These are phyloP conservation scores for Choloepus didactylus DNA, from an alignment of 2,797 vertebrate species.

Conservation along the genomic window DNA sequence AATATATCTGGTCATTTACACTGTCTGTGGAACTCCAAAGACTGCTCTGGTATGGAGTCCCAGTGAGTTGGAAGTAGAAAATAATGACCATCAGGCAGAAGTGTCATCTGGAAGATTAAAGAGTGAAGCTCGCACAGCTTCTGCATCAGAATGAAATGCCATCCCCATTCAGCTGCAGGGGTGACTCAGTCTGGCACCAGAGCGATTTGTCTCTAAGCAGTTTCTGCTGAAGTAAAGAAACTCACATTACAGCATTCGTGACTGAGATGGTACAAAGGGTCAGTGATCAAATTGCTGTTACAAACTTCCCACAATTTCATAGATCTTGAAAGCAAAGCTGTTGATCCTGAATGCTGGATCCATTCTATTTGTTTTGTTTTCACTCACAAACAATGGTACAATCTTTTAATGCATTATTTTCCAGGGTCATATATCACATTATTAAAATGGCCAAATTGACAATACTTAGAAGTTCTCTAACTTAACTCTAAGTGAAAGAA, in stretches of 20 bases:
- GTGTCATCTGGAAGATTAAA: slow-evolving; percentile 75
- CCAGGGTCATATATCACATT: background rate
- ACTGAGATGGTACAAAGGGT: slow-evolving; percentile 18
- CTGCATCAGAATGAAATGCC: slow-evolving; percentile 32
- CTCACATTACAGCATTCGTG: background rate
- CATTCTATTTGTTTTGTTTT: slow-evolving; percentile 8
- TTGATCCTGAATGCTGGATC: background rate
- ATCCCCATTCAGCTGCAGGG: background rate
- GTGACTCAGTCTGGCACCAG: slow-evolving; percentile 45
- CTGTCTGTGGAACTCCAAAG: slow-evolving; percentile 64
- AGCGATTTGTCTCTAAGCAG: slow-evolving; percentile 71
- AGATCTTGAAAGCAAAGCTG: slow-evolving; percentile 52
- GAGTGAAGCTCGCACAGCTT: slow-evolving; percentile 28
- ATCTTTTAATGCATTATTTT: background rate
- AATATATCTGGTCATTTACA: background rate
- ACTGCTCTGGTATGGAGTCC: slow-evolving; percentile 61
- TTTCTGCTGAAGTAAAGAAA: slow-evolving; percentile 61
- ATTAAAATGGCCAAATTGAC: background rate
- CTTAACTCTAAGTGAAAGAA: background rate
- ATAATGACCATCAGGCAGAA: slow-evolving; percentile 68
- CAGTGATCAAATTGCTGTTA: slow-evolving; percentile 50
- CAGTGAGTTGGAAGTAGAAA: slow-evolving; percentile 62
- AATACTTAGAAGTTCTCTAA: background rate
- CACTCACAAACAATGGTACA: background rate
- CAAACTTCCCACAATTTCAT: slow-evolving; percentile 7